Conservation (phyloP, 2,113 vertebrate genomes). For the Mus spicilegus region DNA sequence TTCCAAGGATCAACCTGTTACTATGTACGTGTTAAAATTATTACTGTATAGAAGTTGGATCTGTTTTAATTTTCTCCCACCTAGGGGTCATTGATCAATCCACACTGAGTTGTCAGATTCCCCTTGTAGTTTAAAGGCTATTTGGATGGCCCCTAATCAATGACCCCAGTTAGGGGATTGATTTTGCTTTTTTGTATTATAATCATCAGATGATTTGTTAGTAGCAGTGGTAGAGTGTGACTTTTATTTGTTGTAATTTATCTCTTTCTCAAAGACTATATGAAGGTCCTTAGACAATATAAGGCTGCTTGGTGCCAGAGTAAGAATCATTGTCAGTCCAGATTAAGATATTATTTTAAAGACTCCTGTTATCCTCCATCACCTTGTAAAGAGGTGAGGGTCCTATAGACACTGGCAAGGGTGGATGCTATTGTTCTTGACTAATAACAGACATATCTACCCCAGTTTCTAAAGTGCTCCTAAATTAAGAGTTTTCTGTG, state of each 20-base stretch:
- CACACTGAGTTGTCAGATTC: neutral
- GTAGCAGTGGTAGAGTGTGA: neutral
- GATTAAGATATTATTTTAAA: neutral
- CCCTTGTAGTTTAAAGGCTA: neutral
- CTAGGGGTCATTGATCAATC: neutral
- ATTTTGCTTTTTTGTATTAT: neutral
- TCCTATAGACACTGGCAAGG: neutral
- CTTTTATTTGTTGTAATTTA: neutral
- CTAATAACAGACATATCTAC: neutral
- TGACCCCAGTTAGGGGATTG: neutral
- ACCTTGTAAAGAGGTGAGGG: neutral
- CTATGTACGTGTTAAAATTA: neutral
- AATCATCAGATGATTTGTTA: neutral
- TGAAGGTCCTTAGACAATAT: neutral
- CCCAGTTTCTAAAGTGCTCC: neutral
- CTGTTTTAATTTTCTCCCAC: neutral
- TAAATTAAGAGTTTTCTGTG: neutral
- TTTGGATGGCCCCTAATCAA: neutral
- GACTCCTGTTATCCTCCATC: neutral
- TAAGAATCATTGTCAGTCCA: neutral
- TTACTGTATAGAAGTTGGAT: neutral
- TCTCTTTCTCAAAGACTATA: neutral
- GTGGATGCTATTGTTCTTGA: neutral
- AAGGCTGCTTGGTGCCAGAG: neutral
- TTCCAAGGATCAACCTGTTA: neutral